phyloP scores from a whole-genome alignment of 2,797 vertebrate species.

The Ptychadena robeensis region DNA sequence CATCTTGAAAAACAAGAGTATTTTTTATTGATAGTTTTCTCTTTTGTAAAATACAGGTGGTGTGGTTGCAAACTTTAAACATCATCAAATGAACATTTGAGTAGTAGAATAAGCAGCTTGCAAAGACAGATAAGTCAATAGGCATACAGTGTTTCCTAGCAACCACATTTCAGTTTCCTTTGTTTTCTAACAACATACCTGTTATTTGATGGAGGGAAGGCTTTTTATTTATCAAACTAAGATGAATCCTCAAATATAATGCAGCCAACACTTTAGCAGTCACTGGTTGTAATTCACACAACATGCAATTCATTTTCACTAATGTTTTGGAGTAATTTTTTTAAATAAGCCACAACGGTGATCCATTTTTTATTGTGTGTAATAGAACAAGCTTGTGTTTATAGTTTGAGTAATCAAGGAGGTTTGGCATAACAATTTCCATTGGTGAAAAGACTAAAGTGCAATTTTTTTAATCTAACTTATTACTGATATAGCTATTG shows the following conservation, averaged over 20 bases:
- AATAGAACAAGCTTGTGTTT: conserved; percentile 33
- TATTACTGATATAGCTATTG: neutral
- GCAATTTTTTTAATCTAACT: conserved; percentile 4
- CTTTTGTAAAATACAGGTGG: neutral
- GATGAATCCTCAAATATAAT: conserved; percentile 33
- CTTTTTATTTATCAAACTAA: conserved; percentile 29
- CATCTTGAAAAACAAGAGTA: neutral
- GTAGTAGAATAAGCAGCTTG: neutral
- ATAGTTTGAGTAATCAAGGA: conserved; percentile 40
- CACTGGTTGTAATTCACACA: conserved; percentile 71
- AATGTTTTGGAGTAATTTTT: conserved; percentile 75
- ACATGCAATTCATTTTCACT: conserved; percentile 76
- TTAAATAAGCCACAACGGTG: conserved; percentile 71
- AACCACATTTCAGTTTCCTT: conserved; percentile 24
- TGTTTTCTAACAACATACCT: conserved; percentile 49
- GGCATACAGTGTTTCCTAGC: conserved; percentile 41
- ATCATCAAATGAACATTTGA: neutral
- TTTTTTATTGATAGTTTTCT: neutral
- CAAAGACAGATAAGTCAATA: conserved; percentile 19
- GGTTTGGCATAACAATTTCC: conserved; percentile 26
- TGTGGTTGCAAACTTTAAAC: neutral
- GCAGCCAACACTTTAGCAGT: conserved; percentile 61
- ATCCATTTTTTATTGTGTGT: conserved; percentile 68
- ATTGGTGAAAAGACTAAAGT: conserved; percentile 23
- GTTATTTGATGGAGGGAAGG: conserved; percentile 28